Evolutionary conservation across 2,797 vertebrate genomes (phyloP), one percentile per base, ranked within the genome.

Genomic region (Crenichthys baileyi): DNA sequence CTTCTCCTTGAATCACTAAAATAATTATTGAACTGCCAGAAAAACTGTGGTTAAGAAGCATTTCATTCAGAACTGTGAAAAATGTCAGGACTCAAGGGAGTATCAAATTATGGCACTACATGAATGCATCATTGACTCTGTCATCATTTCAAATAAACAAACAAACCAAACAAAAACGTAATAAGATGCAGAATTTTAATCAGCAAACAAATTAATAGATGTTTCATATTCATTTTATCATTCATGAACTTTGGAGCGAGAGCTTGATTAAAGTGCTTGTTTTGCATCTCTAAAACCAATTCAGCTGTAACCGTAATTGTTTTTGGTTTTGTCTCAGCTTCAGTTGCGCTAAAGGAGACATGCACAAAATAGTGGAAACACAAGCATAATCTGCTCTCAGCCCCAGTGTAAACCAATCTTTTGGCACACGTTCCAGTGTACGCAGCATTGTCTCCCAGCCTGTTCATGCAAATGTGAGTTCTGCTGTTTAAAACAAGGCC

Each of bases 241-340:
- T 77, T 75, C 2, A 60, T 79, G 26, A 22, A 39, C 55, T 61
- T 26, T 73, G n/a, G 39, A 31, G 36, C 53, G 9, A 74, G 31
- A 78, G 70, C n/a, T 24, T 78, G 60, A 73, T 72, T 81, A n/a
- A 50, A 26, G 1, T 70, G 44, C 78, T 89, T 41, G 26, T 85
- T 77, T 31, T 44, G 12, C 55, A 41, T 80, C 9, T 61, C 31
- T 48, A 79, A 77, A 73, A 73, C 26, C 5, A 63, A 79, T 77
- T 78, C 12, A 58, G 31, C 73, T 41, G 18, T 53, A 80, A 68
- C 48, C 74, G 22, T 50, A 39, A 29, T 83, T 77, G 50, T 70
- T 80, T 71, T 79, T 73, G 56, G 31, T 71, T 79, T 78, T 78
- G 53, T 73, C 18, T 29, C 16, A 79, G 44, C 71, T 67, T 79